These are phyloP conservation scores for Tympanoctomys barrerae DNA, from an alignment of 2,797 vertebrate species.

Conservation along the genomic window DNA sequence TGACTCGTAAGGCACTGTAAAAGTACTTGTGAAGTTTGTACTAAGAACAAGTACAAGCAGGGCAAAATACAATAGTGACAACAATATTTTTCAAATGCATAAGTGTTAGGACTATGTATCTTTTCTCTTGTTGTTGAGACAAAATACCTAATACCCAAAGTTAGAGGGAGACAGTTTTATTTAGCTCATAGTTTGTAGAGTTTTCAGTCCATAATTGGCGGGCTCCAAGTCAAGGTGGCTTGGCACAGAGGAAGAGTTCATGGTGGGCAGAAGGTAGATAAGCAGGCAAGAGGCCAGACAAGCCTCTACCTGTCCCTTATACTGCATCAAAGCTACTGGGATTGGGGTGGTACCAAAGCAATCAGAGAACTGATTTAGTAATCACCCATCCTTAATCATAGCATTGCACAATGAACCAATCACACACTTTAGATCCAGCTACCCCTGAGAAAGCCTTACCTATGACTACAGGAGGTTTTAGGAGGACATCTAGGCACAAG, in stretches of 20 bases:
- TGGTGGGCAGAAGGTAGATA: background rate
- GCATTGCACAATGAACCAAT: background rate
- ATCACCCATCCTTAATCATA: background rate
- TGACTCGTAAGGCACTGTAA: background rate
- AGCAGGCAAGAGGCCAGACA: background rate
- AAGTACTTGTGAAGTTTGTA: background rate
- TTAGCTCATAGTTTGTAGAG: background rate
- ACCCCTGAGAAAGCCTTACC: background rate
- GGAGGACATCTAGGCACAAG: background rate
- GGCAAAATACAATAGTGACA: background rate
- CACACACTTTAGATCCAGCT: background rate
- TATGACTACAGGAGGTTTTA: background rate
- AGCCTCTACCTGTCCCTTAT: background rate
- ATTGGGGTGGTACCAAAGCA: background rate
- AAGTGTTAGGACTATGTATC: background rate
- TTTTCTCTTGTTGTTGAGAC: background rate
- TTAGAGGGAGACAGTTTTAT: background rate
- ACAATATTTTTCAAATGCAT: background rate
- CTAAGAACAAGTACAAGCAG: background rate
- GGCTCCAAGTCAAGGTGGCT: background rate
- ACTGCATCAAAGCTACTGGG: background rate
- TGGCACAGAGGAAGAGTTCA: background rate
- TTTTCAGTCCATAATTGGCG: background rate
- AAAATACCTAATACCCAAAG: background rate
- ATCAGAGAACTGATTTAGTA: background rate